phyloP scores from a whole-genome alignment of 2,797 vertebrate genomes.

The Lepus townsendii region DNA sequence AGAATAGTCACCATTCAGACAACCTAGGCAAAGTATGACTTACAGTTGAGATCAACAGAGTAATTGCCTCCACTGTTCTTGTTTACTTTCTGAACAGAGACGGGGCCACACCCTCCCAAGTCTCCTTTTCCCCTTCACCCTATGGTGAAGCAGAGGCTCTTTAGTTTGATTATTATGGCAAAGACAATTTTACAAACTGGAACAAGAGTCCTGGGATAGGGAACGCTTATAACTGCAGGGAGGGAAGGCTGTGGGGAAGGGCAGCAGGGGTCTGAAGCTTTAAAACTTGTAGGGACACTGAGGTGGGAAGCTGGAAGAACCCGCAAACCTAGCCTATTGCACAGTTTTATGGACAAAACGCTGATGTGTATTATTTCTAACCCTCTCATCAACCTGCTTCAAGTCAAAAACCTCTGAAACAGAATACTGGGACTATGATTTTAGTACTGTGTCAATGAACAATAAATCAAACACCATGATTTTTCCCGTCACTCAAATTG shows the following conservation, averaged over 20 bases:
- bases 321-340: background rate
- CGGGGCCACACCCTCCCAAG: background rate
- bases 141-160: background rate
- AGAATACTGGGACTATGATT: slow-evolving; percentile 46
- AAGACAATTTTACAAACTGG: slow-evolving; percentile 54
- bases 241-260: background rate
- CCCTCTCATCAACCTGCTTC: slow-evolving; percentile 33
- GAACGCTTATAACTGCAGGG: background rate
- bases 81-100: slow-evolving; percentile 27
- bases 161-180: slow-evolving; percentile 9
- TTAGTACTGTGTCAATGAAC: slow-evolving; percentile 18
- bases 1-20: slow-evolving; percentile 58
- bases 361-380: background rate
- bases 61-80: slow-evolving; percentile 46
- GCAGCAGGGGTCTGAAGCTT: background rate
- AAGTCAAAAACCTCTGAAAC: background rate
- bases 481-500: slow-evolving; percentile 44
- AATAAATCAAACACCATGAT: slow-evolving; percentile 24
- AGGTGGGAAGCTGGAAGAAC: background rate
- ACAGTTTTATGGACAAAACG: background rate
- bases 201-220: slow-evolving; percentile 15
- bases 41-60: slow-evolving; percentile 57
- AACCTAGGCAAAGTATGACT: slow-evolving; percentile 40
- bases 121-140: background rate
- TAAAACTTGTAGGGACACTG: background rate